phyloP scores from a whole-genome alignment of 2,113 vertebrate species.

The Chlamydotis undulata region DNA sequence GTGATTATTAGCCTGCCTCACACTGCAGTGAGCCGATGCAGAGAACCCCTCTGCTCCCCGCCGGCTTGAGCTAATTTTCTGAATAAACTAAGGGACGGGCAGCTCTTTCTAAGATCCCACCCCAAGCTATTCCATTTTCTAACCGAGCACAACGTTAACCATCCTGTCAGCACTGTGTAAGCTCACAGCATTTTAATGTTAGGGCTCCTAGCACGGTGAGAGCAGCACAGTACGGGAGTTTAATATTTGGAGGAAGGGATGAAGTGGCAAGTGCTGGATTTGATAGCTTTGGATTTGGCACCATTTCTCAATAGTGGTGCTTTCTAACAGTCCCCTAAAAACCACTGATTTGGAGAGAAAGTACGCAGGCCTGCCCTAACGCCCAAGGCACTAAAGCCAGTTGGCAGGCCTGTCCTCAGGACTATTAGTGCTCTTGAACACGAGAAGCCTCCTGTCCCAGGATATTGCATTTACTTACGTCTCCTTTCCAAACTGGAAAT shows the following conservation, averaged over 20 bases:
- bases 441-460: neutral
- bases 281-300: slow-evolving; percentile 22
- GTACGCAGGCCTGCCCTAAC: neutral
- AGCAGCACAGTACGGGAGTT: neutral
- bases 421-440: neutral
- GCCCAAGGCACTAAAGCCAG: neutral
- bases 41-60: neutral
- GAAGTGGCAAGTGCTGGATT: slow-evolving; percentile 7
- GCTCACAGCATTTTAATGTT: neutral
- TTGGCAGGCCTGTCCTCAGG: neutral
- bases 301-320: neutral
- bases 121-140: neutral
- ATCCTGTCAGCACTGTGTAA: slow-evolving; percentile 2
- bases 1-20: neutral
- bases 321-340: slow-evolving; percentile 32
- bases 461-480: neutral
- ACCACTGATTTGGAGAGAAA: slow-evolving; percentile 15
- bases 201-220: rapidly evolving
- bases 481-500: slow-evolving; percentile 28
- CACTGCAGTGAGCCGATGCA: neutral
- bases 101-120: neutral
- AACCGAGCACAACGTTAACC: neutral
- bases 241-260: neutral
- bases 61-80: neutral
- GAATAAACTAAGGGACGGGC: neutral